Base-by-base conservation (phyloP, 2,113 vertebrate genomes). In the Phylloscopus trochiloides region DNA sequence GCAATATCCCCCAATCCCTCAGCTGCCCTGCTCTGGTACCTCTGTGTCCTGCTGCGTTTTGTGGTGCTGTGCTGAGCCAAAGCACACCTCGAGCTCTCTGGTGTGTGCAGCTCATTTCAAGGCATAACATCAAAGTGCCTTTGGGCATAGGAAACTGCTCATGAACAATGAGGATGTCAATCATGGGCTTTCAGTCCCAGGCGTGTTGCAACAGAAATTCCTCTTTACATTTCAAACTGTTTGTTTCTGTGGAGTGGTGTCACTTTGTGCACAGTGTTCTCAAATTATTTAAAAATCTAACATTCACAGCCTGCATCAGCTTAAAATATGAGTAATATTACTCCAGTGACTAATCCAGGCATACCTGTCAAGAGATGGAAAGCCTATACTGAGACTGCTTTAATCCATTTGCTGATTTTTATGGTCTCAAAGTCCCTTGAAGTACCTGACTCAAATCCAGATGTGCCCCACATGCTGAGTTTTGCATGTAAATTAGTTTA, bases 381-480 rank as follows among this genome's bases (percentile, higher is more conserved):
- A 81, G 75, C 25, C 19, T 62, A 2, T 47, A 31, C 29, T 48
- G 43, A 94, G 40, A 62, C 25, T 67, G 50, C 57, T 81, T 70
- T 90, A 68, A 84, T 92, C 66, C 43, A 20, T 73, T 80, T 57
- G 43, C 87, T 93, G 40, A 70, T 67, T 70, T 70, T 84, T 80
- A 24, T 73, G 31, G 14, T 86, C 34, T 45, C 48, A 11, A 55
- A 94, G 63, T 74, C 61, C 31, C 63, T 77, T 74, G 32, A 91
- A 90, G 47, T 74, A 65, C 54, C 43, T 84, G 65, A 82, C 21
- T 82, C 58, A 91, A 95, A 96, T 84, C 34, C 65, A 81, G 7
- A 74, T 65, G 36, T 86, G 38, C 6, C 54, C 11, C n/a, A 70
- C 51, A 34, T 75, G 55, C 78, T 18, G 43, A 34, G n/a, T 59